phyloP scores from a whole-genome alignment of 2,113 vertebrate genomes.

The Uropsilus gracilis region DNA sequence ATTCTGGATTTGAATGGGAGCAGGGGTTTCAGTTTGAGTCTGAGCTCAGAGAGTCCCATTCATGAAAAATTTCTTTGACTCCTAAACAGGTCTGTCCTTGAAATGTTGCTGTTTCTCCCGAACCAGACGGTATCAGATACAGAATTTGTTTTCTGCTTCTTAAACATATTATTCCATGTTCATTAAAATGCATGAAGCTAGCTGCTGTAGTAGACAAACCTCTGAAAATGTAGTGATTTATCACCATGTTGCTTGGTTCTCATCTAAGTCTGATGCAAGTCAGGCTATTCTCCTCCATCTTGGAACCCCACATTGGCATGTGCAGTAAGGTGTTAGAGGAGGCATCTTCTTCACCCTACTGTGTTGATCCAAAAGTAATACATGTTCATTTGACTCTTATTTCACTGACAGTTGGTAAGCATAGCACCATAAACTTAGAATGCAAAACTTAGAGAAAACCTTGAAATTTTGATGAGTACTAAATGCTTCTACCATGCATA shows the following conservation, averaged over 20 bases:
- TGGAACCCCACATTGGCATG: neutral
- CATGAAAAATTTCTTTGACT: neutral
- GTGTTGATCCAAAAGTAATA: neutral
- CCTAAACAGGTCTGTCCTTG: neutral
- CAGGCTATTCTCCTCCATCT: no score
- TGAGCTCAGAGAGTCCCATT: neutral
- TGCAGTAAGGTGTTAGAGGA: neutral
- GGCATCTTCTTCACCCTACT: accelerated
- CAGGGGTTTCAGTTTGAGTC: neutral
- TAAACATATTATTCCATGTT: neutral
- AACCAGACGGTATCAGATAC: no score
- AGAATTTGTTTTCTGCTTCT: neutral
- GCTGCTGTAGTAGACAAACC: neutral
- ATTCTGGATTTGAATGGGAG: neutral
- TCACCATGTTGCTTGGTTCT: no score
- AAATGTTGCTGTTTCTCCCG: neutral
- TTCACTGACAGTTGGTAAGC: neutral
- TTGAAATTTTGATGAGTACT: neutral
- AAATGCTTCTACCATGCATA: neutral
- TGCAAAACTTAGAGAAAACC: neutral
- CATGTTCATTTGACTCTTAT: neutral
- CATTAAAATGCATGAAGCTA: neutral
- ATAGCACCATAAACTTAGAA: neutral
- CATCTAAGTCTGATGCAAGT: no score
- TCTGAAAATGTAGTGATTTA: neutral